phyloP scores from a whole-genome alignment of 1,140 invertebrate species.

The Bombus superbus region DNA sequence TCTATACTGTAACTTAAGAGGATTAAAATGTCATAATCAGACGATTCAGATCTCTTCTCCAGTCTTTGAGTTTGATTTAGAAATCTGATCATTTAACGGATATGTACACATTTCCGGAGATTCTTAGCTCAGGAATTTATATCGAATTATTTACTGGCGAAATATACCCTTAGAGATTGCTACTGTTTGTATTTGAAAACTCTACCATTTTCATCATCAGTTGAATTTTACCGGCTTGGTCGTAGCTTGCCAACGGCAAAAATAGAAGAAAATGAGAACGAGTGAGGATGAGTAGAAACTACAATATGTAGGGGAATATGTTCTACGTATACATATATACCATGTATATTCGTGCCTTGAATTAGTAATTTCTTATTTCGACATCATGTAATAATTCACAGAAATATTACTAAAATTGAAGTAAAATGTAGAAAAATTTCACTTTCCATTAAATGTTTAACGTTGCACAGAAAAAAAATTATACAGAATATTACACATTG shows the following conservation, averaged over 20 bases:
- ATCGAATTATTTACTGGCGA: neutral
- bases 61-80: neutral
- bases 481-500: neutral
- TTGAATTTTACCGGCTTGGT: neutral
- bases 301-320: neutral
- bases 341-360: neutral
- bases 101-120: neutral
- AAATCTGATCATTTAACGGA: neutral
- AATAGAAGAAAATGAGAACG: constrained; percentile 1
- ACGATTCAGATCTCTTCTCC: neutral
- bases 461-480: too few species aligned
- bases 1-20: too few species aligned
- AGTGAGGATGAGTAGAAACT: neutral
- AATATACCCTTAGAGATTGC: too few species aligned
- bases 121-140: neutral
- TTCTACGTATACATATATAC: neutral
- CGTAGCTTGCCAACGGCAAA: neutral
- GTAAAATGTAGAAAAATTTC: neutral
- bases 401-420: neutral
- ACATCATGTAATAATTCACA: neutral
- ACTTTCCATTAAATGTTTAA: too few species aligned
- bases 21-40: neutral
- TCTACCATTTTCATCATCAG: neutral
- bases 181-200: neutral
- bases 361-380: neutral